Percentiles rank a stretch among this genome's conserved stretches.
Conservation (phyloP, 2,888 invertebrate genomes). For the Coremacera marginata region DNA sequence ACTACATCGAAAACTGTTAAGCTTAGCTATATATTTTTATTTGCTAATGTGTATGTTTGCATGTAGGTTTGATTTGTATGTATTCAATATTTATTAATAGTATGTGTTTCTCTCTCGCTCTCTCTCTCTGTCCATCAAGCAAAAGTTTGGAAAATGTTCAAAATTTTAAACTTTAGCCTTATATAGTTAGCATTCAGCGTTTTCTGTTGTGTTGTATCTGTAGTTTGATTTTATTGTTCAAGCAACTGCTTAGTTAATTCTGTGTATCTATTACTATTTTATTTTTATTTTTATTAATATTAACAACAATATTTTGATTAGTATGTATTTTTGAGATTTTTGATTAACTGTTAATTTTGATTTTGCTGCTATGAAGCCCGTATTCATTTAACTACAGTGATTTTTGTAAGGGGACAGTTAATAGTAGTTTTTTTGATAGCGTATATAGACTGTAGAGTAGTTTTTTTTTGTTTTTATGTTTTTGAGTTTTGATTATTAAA, state of each 20-base stretch:
- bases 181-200: too few species aligned
- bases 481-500: conserved; percentile 26
- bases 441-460: conserved; percentile 22
- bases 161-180: too few species aligned
- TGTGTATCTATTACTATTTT: neutral
- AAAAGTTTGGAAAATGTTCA: neutral
- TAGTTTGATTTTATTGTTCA: neutral
- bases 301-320: conserved; percentile 33
- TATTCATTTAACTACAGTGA: conserved; percentile 25
- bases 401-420: conserved; percentile 14
- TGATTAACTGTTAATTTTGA: conserved; percentile 62
- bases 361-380: conserved; percentile 69
- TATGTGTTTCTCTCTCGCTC: neutral
- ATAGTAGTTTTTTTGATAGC: conserved; percentile 38
- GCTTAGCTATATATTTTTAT: neutral
- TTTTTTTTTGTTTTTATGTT: too few species aligned
- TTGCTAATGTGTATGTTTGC: neutral
- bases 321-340: conserved; percentile 31
- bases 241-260: neutral
- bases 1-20: neutral
- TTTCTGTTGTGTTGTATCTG: neutral
- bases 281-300: neutral
- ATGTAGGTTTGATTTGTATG: conserved; percentile 12
- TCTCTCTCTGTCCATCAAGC: neutral
- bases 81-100: neutral